Conservation (phyloP, 2,888 invertebrate genomes). For the Mythimna vitellina region DNA sequence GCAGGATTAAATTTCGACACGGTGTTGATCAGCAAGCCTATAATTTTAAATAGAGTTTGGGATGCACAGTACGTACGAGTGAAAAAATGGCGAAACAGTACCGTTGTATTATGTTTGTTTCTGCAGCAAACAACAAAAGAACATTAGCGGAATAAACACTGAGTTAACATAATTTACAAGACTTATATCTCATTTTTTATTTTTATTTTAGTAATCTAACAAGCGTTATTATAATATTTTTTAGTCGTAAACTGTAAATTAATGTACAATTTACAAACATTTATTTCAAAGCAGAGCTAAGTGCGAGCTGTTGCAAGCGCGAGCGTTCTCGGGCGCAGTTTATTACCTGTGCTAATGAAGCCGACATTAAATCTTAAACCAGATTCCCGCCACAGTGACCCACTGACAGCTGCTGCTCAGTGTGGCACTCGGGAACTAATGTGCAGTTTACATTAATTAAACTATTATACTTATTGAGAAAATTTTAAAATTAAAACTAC, state of each 20-base stretch:
- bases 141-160: no score
- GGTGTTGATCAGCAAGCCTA: background rate
- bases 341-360: constrained; percentile 28
- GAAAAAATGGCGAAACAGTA: no score
- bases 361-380: constrained; percentile 9
- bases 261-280: constrained; percentile 11
- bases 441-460: constrained; percentile 2
- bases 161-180: no score
- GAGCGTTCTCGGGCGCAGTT: constrained; percentile 9
- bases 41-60: background rate
- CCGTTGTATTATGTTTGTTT: no score
- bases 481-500: background rate
- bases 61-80: background rate
- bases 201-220: no score
- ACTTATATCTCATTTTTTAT: no score
- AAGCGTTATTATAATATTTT: no score
- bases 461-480: background rate
- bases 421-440: background rate
- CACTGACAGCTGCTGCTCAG: background rate
- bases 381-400: constrained; percentile 10
- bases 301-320: background rate
- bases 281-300: background rate
- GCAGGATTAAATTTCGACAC: background rate
- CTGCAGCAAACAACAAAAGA: no score
- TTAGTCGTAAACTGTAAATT: background rate